Percentiles rank a stretch among this genome's conserved stretches.
Evolutionary conservation across 2,113 vertebrate genomes (phyloP).

Genomic region (Rhadina sibilatrix): DNA sequence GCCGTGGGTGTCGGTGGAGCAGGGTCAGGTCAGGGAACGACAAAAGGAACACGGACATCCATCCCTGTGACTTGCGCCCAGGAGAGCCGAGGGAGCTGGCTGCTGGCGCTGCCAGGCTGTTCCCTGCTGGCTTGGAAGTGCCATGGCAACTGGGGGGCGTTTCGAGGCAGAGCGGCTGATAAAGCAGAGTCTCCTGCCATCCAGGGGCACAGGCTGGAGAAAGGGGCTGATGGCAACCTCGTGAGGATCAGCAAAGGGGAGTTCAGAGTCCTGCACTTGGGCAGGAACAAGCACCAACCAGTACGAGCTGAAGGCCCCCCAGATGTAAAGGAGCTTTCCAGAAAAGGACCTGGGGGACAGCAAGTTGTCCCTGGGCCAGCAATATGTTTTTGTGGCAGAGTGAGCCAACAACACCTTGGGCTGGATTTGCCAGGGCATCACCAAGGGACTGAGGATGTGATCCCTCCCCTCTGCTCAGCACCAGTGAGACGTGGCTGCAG

Average conservation of each 20-base stretch:
- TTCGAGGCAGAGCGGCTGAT: background rate
- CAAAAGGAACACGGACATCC: rapidly evolving
- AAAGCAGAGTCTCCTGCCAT: background rate
- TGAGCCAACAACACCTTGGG: background rate
- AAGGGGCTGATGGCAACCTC: background rate
- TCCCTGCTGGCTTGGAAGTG: background rate
- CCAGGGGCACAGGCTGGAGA: background rate
- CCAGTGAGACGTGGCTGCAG: background rate
- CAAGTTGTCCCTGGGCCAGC: background rate
- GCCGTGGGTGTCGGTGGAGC: rapidly evolving
- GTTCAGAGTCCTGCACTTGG: no score
- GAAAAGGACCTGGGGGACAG: background rate
- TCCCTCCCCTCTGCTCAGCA: background rate
- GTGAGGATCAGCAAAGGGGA: background rate
- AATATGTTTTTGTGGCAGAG: background rate
- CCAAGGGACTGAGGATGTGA: background rate
- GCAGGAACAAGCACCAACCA: background rate
- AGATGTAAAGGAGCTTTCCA: background rate
- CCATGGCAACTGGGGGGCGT: rapidly evolving
- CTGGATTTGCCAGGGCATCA: background rate
- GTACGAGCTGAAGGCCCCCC: background rate
- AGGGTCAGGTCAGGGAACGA: background rate
- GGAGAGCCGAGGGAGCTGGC: background rate
- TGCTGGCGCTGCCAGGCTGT: background rate
- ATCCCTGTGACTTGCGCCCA: background rate